Evolutionary conservation across 2,888 invertebrate genomes (phyloP).

Genomic region (Drosophila gaucha): DNA sequence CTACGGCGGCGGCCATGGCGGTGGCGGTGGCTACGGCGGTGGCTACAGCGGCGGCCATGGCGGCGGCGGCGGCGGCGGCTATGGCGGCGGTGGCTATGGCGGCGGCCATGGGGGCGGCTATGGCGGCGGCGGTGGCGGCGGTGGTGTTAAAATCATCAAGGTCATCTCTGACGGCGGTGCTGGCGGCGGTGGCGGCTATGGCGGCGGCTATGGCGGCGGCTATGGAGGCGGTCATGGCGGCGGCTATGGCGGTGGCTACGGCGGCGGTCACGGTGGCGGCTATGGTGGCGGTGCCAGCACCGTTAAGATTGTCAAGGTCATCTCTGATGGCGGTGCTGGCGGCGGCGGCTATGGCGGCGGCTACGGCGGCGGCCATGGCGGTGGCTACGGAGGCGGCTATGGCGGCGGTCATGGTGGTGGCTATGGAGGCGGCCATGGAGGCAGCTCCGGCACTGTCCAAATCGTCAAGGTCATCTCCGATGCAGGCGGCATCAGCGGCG

Average conservation of each 20-base stretch:
- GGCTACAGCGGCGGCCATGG: constrained; percentile 21
- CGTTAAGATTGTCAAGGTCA: constrained; percentile 39
- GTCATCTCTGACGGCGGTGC: constrained; percentile 38
- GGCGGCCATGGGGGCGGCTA: constrained; percentile 20
- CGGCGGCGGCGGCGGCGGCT: constrained; percentile 20
- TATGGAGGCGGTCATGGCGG: constrained; percentile 27
- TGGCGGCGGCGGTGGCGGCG: constrained; percentile 28
- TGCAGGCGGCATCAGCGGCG: constrained; percentile 23
- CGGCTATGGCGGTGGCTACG: constrained; percentile 24
- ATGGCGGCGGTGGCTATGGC: constrained; percentile 1
- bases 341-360: constrained; percentile 42
- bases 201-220: constrained; percentile 42
- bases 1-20: constrained; percentile 49
- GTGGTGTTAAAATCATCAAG: constrained; percentile 34
- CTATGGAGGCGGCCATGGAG: constrained; percentile 31
- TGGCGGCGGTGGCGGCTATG: constrained; percentile 29
- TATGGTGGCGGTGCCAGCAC: constrained; percentile 30
- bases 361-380: constrained; percentile 19
- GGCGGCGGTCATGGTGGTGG: constrained; percentile 30
- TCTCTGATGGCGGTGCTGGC: constrained; percentile 44
- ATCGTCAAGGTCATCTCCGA: constrained; percentile 50
- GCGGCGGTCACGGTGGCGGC: constrained; percentile 19
- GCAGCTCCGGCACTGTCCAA: constrained; percentile 34
- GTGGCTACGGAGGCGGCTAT: constrained; percentile 22
- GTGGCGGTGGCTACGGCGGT: constrained; percentile 33